These are phyloP conservation scores for Chaetodon trifasciatus DNA, from an alignment of 2,797 vertebrate species.

Conservation along the genomic window DNA sequence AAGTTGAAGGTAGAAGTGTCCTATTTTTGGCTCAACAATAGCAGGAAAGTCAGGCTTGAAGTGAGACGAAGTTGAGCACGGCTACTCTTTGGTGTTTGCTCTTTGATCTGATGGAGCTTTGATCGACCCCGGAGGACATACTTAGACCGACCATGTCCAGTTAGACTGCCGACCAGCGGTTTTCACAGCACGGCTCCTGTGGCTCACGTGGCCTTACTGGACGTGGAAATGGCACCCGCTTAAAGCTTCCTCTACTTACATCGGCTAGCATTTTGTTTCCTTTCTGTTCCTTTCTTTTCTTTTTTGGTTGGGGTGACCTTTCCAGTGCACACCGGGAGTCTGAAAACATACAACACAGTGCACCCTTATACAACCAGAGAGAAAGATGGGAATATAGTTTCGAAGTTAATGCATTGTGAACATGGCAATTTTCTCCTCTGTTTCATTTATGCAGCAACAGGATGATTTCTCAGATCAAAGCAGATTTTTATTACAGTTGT, in stretches of 20 bases:
- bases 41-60: conserved; percentile 33
- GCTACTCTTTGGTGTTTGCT: conserved; percentile 48
- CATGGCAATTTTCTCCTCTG: conserved; percentile 16
- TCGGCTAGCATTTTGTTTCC: not conserved
- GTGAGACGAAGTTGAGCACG: conserved; percentile 43
- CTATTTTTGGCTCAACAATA: conserved; percentile 46
- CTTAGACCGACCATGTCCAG: conserved; percentile 32
- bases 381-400: not conserved
- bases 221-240: conserved; percentile 35
- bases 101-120: conserved; percentile 66
- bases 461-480: conserved; percentile 59
- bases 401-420: conserved; percentile 2
- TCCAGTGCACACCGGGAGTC: not conserved
- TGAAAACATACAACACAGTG: conserved; percentile 11
- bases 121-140: conserved; percentile 40
- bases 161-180: not conserved
- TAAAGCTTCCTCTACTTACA: conserved; percentile 17
- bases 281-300: not conserved
- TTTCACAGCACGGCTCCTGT: conserved; percentile 26
- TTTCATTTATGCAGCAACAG: conserved; percentile 49
- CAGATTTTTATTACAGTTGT: conserved; percentile 45
- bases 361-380: not conserved
- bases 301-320: not conserved
- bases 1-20: conserved; percentile 26
- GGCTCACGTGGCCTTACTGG: conserved; percentile 33